Evolutionary conservation across 1,140 invertebrate species (phyloP).

Genomic region (Epicauta chinensis): DNA sequence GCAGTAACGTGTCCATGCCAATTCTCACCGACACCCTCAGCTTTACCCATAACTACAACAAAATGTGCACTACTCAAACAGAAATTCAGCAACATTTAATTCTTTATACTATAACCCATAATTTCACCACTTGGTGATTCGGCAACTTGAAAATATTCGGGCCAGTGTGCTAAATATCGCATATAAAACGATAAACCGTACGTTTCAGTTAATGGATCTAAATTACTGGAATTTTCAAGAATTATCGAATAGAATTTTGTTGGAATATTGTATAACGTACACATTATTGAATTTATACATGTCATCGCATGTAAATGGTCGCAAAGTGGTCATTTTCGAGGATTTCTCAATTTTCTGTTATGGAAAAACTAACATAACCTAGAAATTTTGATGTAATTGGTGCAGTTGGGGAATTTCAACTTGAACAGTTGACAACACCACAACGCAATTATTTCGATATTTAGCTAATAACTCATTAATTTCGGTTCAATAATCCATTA

Average conservation of each 20-base stretch:
- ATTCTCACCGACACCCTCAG: constrained; percentile 89
- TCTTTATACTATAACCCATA: constrained; percentile 87
- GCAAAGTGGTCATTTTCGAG: constrained; percentile 77
- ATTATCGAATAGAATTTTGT: neutral
- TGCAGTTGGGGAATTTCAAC: too few species aligned
- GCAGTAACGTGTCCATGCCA: constrained; percentile 99
- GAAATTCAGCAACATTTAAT: constrained; percentile 43
- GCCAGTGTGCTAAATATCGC: constrained; percentile 96
- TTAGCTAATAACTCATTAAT: too few species aligned
- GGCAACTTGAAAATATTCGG: constrained; percentile 97
- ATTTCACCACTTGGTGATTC: constrained; percentile 92
- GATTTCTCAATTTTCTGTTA: neutral
- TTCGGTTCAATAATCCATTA: too few species aligned
- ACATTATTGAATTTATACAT: constrained; percentile 95
- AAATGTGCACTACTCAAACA: neutral
- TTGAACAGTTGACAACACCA: too few species aligned
- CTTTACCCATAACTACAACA: constrained; percentile 97
- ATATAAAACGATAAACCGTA: constrained; percentile 97
- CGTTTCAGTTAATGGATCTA: constrained; percentile 95
- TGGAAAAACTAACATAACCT: too few species aligned
- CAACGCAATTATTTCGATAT: too few species aligned
- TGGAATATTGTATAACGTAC: constrained; percentile 56
- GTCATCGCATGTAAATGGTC: constrained; percentile 91
- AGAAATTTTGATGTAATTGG: too few species aligned
- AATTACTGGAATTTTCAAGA: constrained; percentile 61